phyloP scores from a whole-genome alignment of 2,797 vertebrate genomes.

The Channa striata region DNA sequence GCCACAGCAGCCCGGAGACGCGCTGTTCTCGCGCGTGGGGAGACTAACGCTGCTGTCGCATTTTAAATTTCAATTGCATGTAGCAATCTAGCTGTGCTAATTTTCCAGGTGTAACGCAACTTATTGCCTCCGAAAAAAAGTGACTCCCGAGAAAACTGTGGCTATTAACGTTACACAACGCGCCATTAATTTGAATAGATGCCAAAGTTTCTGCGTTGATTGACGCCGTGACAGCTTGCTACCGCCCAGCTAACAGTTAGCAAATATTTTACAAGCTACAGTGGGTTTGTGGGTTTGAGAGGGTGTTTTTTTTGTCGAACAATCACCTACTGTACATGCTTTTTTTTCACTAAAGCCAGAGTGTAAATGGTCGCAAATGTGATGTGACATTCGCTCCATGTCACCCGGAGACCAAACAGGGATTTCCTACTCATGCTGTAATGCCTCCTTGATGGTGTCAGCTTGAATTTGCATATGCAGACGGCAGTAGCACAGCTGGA shows the following conservation, averaged over 20 bases:
- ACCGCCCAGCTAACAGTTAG: not conserved
- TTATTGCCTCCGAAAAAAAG: not conserved
- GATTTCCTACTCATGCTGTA: not conserved
- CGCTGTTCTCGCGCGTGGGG: constrained; percentile 23
- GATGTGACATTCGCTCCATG: not conserved
- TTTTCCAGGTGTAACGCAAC: not conserved
- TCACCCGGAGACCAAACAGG: not conserved
- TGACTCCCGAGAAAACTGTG: accelerated
- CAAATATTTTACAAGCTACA: not conserved
- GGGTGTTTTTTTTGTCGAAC: not conserved
- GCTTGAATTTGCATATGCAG: not conserved
- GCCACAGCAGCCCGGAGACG: constrained; percentile 5
- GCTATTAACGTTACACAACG: not conserved
- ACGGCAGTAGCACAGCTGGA: constrained; percentile 34
- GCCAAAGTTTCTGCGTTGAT: constrained; percentile 34
- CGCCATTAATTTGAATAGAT: not conserved
- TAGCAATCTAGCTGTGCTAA: not conserved
- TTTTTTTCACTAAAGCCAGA: not conserved
- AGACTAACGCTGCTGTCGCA: constrained; percentile 15
- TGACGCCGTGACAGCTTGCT: constrained; percentile 2
- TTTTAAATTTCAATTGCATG: not conserved
- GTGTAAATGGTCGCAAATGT: not conserved
- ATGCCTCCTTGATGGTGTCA: not conserved
- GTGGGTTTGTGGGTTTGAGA: not conserved
- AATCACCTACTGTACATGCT: too few species aligned